phyloP scores from a whole-genome alignment of 2,797 vertebrate species.

The Liasis olivaceus region DNA sequence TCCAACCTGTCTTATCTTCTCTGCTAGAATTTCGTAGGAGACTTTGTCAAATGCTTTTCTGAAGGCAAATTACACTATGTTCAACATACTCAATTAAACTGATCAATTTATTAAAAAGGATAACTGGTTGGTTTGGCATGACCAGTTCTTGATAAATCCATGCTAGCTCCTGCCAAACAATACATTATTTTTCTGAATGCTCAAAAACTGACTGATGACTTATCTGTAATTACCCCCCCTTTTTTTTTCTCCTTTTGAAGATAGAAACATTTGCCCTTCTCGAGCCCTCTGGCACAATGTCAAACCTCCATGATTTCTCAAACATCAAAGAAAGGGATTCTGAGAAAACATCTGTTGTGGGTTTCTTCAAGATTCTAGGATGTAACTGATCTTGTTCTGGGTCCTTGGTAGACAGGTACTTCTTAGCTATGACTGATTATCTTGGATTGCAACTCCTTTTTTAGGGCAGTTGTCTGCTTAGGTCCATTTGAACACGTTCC shows the following conservation, averaged over 20 bases:
- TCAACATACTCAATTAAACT: neutral
- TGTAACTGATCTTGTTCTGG: neutral
- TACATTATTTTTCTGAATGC: neutral
- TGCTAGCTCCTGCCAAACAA: neutral
- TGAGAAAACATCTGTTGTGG: neutral
- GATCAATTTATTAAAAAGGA: neutral
- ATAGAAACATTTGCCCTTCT: neutral
- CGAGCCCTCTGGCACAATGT: neutral
- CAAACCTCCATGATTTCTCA: neutral
- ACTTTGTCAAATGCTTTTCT: neutral
- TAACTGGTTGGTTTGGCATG: neutral
- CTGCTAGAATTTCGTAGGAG: neutral
- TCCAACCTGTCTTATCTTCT: neutral
- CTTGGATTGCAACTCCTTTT: neutral
- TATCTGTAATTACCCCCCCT: neutral
- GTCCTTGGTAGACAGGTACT: too few relatives aligned
- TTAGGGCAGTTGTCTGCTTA: neutral
- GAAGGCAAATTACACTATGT: neutral
- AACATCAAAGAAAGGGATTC: neutral
- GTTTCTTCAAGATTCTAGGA: neutral
- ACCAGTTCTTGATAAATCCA: neutral
- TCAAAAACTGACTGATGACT: neutral
- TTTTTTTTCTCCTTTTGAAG: too few relatives aligned
- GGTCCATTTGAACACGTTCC: neutral
- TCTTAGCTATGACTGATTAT: neutral